Evolutionary conservation across 35 echinoderm and acorn worm species (phyloP), one percentile per base, ranked within the genome.

Genomic region (Ophiothrix spiculata): DNA sequence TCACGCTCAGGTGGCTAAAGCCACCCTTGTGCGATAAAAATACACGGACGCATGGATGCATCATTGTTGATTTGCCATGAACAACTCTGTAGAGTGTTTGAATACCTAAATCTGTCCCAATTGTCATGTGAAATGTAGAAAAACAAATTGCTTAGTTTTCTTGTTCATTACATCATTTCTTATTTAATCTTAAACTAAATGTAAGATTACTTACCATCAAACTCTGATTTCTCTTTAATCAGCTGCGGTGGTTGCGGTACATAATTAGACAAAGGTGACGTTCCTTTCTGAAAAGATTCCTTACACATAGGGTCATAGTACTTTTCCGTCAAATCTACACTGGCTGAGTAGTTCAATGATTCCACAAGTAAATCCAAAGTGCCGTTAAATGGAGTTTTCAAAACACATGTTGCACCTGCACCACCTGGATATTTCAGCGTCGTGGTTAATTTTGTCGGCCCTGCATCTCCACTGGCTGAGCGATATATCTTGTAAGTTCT

Each of bases 231-330:
- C 41, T 92, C 94, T 29, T 39, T 38, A 19, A 89, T 40, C 13
- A 84, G 19, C 1, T 87, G 80, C 6, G 75, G 81, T 8, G 88
- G 63, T 35, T 81, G 64, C 0, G 95, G 91, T 1, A 98, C 89
- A 40, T 98, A 94, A 79, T 98, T 93, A 0, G 84, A 91, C 16
- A 93, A 75, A 12, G 88, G 86, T n/a, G 60, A 69, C 28, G 88
- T 78, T 40, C 91, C 86, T 13, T 98, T 90, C 54, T 88, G 88
- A 60, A 94, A 94, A 17, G 96, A 94, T 49, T 90, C 39, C 40
- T 85, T 83, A 54, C 96, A 99, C 96, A 99, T 99, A 28, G 39
- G 60, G 64, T 99, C 96, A 75, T 84, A 94, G 80, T 94, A 99
- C 89, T 91, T 90, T 74, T 73, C 89, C 13, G 86, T 88, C 15